Conservation (phyloP, 2,113 vertebrate species). For the Hydrolagus affinis region DNA sequence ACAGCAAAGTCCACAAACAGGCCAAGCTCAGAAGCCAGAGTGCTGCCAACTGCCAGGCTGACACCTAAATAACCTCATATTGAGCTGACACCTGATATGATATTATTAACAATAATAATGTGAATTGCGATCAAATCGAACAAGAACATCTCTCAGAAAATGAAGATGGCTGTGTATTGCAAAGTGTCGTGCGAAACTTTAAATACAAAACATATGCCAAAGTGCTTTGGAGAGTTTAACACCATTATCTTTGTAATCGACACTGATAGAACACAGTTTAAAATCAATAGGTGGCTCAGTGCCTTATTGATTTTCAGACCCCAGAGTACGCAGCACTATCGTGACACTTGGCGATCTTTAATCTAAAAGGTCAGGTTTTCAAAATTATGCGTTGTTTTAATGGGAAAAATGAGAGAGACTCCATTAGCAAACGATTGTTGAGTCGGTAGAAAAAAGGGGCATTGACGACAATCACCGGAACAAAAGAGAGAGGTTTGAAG, state of each 20-base stretch:
- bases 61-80: too few species aligned
- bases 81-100: too few species aligned
- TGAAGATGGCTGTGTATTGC: neutral
- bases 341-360: neutral
- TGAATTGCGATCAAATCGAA: neutral
- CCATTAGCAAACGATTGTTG: too few species aligned
- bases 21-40: too few species aligned
- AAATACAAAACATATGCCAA: neutral
- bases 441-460: too few species aligned
- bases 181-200: neutral
- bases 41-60: too few species aligned
- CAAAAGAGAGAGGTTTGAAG: too few species aligned
- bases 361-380: neutral
- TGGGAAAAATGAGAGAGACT: too few species aligned
- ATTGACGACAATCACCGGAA: too few species aligned
- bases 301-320: conserved; percentile 13
- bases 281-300: neutral
- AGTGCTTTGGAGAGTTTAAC: neutral
- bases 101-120: neutral
- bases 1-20: too few species aligned
- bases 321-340: neutral
- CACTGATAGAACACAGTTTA: conserved; percentile 3
- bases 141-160: neutral
- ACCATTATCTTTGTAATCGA: neutral
- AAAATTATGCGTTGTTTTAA: too few species aligned